A percentile compares a stretch with the other conserved stretches of the same genome.
Conservation (phyloP, 2,888 invertebrate genomes). For the Chaetogeoica ovagalla region DNA sequence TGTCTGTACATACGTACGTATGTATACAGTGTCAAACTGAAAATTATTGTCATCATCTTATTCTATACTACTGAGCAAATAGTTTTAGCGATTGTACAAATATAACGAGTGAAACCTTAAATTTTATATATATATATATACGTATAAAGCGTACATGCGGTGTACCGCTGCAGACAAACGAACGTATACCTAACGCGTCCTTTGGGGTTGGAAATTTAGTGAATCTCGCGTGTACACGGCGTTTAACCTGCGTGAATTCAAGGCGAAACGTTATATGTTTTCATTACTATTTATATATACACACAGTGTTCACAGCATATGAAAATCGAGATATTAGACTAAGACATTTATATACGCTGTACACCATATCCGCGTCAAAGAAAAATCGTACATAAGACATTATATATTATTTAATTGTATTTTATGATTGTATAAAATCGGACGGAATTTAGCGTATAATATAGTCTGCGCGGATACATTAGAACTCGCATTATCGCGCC, state of each 20-base stretch:
- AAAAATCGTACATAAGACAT: too few species aligned
- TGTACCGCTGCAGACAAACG: background rate
- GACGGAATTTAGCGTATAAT: too few species aligned
- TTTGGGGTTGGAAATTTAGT: background rate
- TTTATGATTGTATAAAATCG: too few species aligned
- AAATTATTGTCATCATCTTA: constrained; percentile 33
- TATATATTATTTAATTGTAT: too few species aligned
- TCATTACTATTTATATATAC: too few species aligned
- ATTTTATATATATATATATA: background rate
- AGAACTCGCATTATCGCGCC: background rate
- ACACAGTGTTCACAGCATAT: background rate
- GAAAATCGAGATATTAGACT: background rate
- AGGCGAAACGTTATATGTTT: too few species aligned
- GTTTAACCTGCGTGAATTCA: background rate
- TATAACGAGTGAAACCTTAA: constrained; percentile 13
- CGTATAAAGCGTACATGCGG: too few species aligned
- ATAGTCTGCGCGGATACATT: too few species aligned
- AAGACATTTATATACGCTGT: too few species aligned
- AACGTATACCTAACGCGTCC: background rate
- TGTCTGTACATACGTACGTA: background rate
- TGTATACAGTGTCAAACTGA: constrained; percentile 12
- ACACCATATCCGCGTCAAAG: too few species aligned
- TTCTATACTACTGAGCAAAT: constrained; percentile 1
- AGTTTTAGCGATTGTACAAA: constrained; percentile 46
- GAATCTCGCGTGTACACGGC: background rate